A percentile compares a stretch with the other conserved stretches of the same genome.
phyloP scores from a whole-genome alignment of 2,113 vertebrate genomes.

The Blennius ocellaris region DNA sequence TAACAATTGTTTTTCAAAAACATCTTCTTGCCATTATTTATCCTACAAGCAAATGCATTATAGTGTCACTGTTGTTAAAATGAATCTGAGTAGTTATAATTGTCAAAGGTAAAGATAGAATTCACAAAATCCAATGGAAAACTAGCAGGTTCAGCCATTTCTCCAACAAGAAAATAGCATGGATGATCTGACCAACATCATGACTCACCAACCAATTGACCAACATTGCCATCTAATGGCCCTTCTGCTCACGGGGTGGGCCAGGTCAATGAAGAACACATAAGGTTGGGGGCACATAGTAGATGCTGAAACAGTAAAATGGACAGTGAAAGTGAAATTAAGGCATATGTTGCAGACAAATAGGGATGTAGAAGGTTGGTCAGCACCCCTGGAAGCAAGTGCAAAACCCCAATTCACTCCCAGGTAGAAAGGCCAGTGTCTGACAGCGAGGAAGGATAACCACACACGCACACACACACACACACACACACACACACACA shows the following conservation, averaged over 20 bases:
- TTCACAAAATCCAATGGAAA: neutral
- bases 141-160: neutral
- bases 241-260: conserved; percentile 1
- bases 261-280: neutral
- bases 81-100: neutral
- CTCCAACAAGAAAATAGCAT: neutral
- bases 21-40: neutral
- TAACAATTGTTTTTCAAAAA: neutral
- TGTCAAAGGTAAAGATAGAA: neutral
- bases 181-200: neutral
- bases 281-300: neutral
- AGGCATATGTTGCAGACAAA: neutral
- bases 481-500: neutral
- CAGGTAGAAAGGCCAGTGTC: conserved; percentile 23
- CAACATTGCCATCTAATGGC: conserved; percentile 62
- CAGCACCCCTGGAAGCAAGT: conserved; percentile 17
- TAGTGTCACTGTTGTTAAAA: neutral
- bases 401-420: conserved; percentile 30
- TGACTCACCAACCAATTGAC: conserved; percentile 12
- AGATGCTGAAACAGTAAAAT: neutral
- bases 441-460: conserved; percentile 35
- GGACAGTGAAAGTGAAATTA: conserved; percentile 16
- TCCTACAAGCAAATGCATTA: neutral
- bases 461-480: conserved; percentile 1
- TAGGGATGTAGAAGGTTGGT: neutral